Conservation (phyloP, 2,797 vertebrate genomes). For the Gymnocypris eckloni region DNA sequence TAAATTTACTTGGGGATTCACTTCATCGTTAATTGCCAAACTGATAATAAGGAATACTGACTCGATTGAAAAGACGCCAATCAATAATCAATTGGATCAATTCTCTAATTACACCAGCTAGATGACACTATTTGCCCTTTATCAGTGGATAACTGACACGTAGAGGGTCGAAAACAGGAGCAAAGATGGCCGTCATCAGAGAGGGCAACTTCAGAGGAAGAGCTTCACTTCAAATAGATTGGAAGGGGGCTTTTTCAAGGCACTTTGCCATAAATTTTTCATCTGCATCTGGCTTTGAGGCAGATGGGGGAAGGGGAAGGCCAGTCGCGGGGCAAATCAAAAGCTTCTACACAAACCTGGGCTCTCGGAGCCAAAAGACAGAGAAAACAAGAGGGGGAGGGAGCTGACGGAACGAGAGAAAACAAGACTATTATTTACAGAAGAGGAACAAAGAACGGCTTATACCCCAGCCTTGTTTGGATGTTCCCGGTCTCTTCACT, state of each 20-base stretch:
- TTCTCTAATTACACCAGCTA: slow-evolving; percentile 66
- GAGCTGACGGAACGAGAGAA: slow-evolving; percentile 60
- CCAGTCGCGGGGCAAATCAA: slow-evolving; percentile 67
- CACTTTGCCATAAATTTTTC: slow-evolving; percentile 85
- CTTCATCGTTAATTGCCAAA: slow-evolving; percentile 57
- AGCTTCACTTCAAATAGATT: slow-evolving; percentile 80
- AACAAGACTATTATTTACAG: slow-evolving; percentile 73
- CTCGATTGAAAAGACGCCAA: slow-evolving; percentile 59
- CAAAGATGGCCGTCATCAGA: slow-evolving; percentile 64
- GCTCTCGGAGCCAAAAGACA: slow-evolving; percentile 69
- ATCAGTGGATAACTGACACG: slow-evolving; percentile 22
- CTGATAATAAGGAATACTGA: slow-evolving; percentile 47
- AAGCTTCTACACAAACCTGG: slow-evolving; percentile 74
- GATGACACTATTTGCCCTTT: slow-evolving; percentile 44
- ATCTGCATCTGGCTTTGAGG: slow-evolving; percentile 81
- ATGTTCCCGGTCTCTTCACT: slow-evolving; percentile 16
- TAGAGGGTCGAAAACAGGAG: slow-evolving; percentile 64
- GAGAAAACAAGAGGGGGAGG: slow-evolving; percentile 61
- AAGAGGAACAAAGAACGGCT: slow-evolving; percentile 66
- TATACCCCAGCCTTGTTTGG: slow-evolving; percentile 63
- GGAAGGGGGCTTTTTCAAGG: slow-evolving; percentile 72
- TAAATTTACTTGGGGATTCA: slow-evolving; percentile 30
- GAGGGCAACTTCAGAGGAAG: slow-evolving; percentile 73
- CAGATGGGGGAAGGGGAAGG: slow-evolving; percentile 69
- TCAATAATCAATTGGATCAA: slow-evolving; percentile 67